Evolutionary conservation across 2,797 vertebrate species (phyloP), one percentile per base, ranked within the genome.

Genomic region (Alcedo quadribrachys): DNA sequence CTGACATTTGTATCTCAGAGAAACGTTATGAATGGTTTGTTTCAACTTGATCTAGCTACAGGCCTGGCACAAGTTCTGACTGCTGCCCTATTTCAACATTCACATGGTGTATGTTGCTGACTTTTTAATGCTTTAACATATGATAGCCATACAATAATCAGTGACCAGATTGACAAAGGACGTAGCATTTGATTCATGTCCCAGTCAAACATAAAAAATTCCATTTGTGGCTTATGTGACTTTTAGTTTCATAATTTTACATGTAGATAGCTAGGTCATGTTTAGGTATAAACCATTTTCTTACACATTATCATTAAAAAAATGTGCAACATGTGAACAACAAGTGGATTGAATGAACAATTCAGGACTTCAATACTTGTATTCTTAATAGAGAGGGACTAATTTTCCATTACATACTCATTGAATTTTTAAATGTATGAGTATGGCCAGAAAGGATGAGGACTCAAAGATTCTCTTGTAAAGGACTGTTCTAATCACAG

Each of bases 111-210:
- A 22, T 83, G 93, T 58, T 73, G 19, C 71, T 62, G 58, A 63
- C 24, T 84, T 85, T 54, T 85, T 81, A n/a, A 30, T 71, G 46
- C 15, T 91, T 85, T 71, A 62, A 22, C 24, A 32, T 66, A 17
- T 58, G 51, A 85, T 68, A 57, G 70, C 19, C 16, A 54, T 45
- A 54, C 32, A 54, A 61, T 67, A 87, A 93, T 54, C 33, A 17
- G 13, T 35, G 28, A 75, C 14, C 12, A 40, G 27, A 55, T 73
- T 87, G 82, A 79, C 10, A 46, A 69, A 69, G 30, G 15, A 54
- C 48, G 19, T 55, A 75, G 5, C 37, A 48, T 85, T 82, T 75
- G 77, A 60, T 14, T 60, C 11, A 45, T 77, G 10, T 12, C 5
- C 9, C n/a, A 21, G 8, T 66, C 43, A 71, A 81, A 85, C 12